Conservation (phyloP, 2,797 vertebrate species). For the Phalanger gymnotis region DNA sequence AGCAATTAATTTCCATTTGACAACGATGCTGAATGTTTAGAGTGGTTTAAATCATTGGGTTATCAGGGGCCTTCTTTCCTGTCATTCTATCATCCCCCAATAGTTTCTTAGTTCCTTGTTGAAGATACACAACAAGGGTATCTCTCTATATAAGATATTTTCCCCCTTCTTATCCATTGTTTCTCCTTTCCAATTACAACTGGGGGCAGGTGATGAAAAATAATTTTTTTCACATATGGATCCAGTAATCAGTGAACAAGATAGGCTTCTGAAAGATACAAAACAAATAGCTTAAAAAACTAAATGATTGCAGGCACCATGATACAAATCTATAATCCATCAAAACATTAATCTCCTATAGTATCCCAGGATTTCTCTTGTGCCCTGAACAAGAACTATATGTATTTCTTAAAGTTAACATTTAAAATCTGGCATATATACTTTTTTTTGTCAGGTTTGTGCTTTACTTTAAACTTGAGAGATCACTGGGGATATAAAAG, state of each 20-base stretch:
- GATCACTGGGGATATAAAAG: constrained; percentile 80
- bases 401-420: constrained; percentile 74
- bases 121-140: neutral
- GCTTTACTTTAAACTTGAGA: constrained; percentile 80
- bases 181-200: neutral
- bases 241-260: constrained; percentile 1
- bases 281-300: constrained; percentile 40
- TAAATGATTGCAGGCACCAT: constrained; percentile 37
- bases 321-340: constrained; percentile 28
- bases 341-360: constrained; percentile 40
- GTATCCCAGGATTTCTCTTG: constrained; percentile 51
- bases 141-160: neutral
- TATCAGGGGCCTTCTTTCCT: neutral
- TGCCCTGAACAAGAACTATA: constrained; percentile 51
- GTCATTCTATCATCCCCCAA: neutral
- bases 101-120: neutral
- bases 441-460: constrained; percentile 69
- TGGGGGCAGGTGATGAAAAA: neutral
- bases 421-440: constrained; percentile 74
- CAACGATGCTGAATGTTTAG: neutral
- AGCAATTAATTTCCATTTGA: neutral
- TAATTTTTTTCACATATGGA: constrained; percentile 19
- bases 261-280: constrained; percentile 44
- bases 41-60: neutral
- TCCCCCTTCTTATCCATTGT: constrained; percentile 19